A percentile compares a stretch with the other conserved stretches of the same genome.
These are phyloP conservation scores for Gymnodraco acuticeps DNA, from an alignment of 2,797 vertebrate species.

Conservation along the genomic window DNA sequence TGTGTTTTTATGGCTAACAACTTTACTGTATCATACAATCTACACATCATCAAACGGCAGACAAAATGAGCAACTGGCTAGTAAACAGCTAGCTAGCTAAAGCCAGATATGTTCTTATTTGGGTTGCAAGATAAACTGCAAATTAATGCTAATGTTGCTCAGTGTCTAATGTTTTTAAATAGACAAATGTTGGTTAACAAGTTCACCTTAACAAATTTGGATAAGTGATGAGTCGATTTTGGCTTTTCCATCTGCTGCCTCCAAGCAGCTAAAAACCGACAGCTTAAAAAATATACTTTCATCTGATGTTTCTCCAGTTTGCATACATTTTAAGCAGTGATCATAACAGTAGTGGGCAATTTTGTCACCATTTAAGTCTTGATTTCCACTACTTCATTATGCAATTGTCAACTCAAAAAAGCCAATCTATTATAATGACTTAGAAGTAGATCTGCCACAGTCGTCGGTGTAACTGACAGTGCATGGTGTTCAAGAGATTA, in stretches of 20 bases:
- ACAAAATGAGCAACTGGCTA: neutral
- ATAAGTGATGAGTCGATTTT: no score
- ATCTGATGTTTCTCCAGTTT: neutral
- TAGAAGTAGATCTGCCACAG: neutral
- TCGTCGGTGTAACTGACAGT: no score
- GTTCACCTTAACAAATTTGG: neutral
- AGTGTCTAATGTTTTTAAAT: neutral
- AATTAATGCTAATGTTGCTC: neutral
- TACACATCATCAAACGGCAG: neutral
- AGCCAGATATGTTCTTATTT: neutral
- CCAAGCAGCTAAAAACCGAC: no score
- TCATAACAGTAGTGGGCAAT: neutral
- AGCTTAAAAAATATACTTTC: neutral
- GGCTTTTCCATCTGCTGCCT: no score
- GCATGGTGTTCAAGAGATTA: no score
- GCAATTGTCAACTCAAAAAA: slow-evolving; percentile 23
- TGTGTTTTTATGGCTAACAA: neutral
- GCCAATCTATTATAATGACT: slow-evolving; percentile 15
- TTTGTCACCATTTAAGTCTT: neutral
- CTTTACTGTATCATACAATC: neutral
- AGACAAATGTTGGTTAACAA: neutral
- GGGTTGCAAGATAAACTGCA: neutral
- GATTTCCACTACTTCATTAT: neutral
- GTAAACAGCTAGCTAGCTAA: neutral
- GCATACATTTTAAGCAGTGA: neutral